Base-by-base conservation (phyloP, 2,797 vertebrate species). In the Tolypeutes matacus region DNA sequence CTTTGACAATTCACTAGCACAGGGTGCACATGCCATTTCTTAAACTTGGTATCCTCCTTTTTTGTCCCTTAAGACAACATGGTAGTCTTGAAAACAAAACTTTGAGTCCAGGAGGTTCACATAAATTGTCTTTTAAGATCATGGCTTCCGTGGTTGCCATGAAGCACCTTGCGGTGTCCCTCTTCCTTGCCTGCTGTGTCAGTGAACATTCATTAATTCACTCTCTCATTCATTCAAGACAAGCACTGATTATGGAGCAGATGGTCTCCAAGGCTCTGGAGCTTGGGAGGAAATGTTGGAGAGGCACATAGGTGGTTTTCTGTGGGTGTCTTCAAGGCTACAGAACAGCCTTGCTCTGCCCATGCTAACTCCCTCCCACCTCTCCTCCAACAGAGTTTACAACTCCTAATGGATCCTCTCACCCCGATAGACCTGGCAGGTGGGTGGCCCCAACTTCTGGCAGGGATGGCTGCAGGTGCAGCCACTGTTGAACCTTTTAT, bases 381-480 rank as follows among this genome's bases (percentile, higher is more conserved):
- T 98, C 93, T 98, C 94, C 85, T 93, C 95, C 97, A 89, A 70
- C 98, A 98, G 98, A 98, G 98, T 98, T 95, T 99, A 98, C 98
- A 97, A 98, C 98, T 98, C 98, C 98, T 98, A 98, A 98, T 6
- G 96, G 97, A 98, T 89, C 72, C 92, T 96, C 91, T 89, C 84
- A 0, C 95, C 96, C 96, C 75, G 89, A 94, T 8, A 93, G 97
- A 98, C 29, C 17, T 94, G 97, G 96, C 97, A 95, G 98, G 96
- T 97, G 86, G 96, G 82, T 96, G n/a, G 42, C 89, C 88, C 62
- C 62, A 12, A 18, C 62, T 65, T 5, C 93, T 96, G n/a, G n/a
- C 3, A 0, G 86, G 96, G 96, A 95, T 84, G 95, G 96, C 96
- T 51, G 95, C 97, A 96, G 73, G 97, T 92, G 78, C 9, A 91